Evolutionary conservation across 1,140 invertebrate species (phyloP).

Genomic region (Drosophila orena): DNA sequence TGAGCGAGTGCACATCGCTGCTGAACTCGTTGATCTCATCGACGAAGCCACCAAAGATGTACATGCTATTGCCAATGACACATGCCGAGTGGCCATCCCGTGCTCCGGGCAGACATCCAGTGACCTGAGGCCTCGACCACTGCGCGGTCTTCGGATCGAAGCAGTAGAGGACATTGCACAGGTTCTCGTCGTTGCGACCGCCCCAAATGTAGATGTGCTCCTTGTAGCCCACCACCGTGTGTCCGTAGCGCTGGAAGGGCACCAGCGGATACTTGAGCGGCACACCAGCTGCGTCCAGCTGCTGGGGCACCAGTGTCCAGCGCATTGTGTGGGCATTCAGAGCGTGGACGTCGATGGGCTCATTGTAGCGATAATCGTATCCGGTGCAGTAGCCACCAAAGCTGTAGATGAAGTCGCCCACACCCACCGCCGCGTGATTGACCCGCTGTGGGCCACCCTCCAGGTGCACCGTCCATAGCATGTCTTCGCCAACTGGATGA

Average conservation of each 20-base stretch:
- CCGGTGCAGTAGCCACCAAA: conserved; percentile 96
- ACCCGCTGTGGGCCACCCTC: conserved; percentile 90
- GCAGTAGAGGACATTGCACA: conserved; percentile 91
- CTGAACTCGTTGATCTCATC: conserved; percentile 92
- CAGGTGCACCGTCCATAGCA: conserved; percentile 92
- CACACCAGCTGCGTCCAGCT: conserved; percentile 57
- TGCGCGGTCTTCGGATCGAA: conserved; percentile 90
- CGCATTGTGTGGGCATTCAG: conserved; percentile 90
- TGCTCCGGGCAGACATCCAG: conserved; percentile 90
- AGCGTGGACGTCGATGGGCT: conserved; percentile 95
- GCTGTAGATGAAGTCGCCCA: conserved; percentile 93
- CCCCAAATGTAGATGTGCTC: conserved; percentile 94
- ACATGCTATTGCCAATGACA: conserved; percentile 92
- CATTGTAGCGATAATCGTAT: conserved; percentile 89
- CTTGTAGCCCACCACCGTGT: conserved; percentile 92
- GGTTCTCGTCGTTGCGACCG: conserved; percentile 93
- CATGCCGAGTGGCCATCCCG: conserved; percentile 96
- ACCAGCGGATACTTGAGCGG: conserved; percentile 85
- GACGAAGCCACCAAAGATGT: conserved; percentile 95
- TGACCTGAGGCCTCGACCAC: conserved; percentile 89
- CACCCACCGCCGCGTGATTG: conserved; percentile 95
- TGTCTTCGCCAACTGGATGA: conserved; percentile 48
- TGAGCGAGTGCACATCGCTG: conserved; percentile 91
- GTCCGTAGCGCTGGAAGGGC: conserved; percentile 90
- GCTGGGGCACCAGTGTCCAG: conserved; percentile 85